A percentile compares a stretch with the other conserved stretches of the same genome.
phyloP scores from a whole-genome alignment of 2,113 vertebrate species.

The Gyps fulvus region DNA sequence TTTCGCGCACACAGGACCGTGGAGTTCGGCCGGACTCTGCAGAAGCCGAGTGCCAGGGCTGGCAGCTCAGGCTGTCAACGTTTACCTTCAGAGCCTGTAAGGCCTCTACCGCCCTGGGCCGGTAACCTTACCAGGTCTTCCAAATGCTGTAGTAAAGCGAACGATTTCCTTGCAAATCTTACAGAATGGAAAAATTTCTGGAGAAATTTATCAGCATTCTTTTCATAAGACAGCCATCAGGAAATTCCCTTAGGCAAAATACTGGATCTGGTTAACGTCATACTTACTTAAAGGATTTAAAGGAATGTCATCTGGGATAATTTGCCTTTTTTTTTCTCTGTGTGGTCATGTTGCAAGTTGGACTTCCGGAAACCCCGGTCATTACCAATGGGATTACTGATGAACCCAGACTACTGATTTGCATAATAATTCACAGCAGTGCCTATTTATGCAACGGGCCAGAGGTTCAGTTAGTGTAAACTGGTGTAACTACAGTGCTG shows the following conservation, averaged over 20 bases:
- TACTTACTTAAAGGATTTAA: neutral
- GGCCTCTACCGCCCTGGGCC: neutral
- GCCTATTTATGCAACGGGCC: neutral
- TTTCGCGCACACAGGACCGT: neutral
- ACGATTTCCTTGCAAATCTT: neutral
- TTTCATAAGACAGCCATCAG: neutral
- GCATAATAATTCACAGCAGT: neutral
- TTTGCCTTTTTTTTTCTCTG: neutral
- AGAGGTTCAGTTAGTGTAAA: neutral
- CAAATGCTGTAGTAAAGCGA: neutral
- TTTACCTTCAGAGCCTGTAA: neutral
- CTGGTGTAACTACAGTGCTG: too few species aligned
- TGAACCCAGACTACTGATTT: neutral
- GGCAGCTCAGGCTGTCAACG: fast-evolving
- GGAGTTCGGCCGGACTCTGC: neutral
- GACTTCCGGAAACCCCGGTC: neutral
- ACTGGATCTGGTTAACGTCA: neutral
- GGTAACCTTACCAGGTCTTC: neutral
- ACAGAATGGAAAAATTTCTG: neutral
- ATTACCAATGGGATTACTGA: neutral
- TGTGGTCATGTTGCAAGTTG: neutral
- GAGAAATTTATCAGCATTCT: neutral
- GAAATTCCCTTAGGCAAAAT: neutral
- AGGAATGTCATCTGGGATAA: neutral
- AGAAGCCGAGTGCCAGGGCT: neutral